phyloP scores from a whole-genome alignment of 2,113 vertebrate genomes.

The Mus spicilegus region DNA sequence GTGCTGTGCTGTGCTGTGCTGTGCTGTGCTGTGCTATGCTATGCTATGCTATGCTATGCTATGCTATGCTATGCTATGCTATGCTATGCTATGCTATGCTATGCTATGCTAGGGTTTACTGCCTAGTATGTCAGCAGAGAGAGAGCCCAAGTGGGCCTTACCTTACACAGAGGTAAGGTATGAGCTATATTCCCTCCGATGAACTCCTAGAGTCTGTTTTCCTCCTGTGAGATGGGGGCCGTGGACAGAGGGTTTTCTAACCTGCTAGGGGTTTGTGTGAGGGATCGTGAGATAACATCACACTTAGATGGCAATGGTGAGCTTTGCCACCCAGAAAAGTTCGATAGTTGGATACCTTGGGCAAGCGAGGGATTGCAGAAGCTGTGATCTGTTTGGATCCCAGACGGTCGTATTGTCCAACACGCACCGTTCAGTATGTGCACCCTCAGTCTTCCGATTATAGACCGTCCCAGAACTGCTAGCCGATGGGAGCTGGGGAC shows the following conservation, averaged over 20 bases:
- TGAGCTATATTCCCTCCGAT: too few species aligned
- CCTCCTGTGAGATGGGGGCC: background rate
- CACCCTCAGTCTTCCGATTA: background rate
- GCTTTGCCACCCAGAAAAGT: too few species aligned
- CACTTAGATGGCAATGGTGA: too few species aligned
- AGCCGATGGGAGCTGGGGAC: background rate
- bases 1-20: too few species aligned
- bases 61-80: too few species aligned
- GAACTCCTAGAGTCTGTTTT: background rate
- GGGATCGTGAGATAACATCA: too few species aligned
- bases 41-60: background rate
- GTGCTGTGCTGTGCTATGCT: too few species aligned
- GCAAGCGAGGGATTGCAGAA: background rate
- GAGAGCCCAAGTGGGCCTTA: background rate
- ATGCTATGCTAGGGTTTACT: background rate
- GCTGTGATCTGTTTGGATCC: background rate
- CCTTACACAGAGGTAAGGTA: rapidly evolving
- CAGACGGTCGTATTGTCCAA: background rate
- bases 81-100: background rate
- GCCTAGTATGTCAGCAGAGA: background rate
- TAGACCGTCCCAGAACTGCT: background rate
- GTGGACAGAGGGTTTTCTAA: background rate
- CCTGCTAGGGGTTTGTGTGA: background rate
- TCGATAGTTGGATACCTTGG: rapidly evolving
- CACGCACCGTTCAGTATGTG: too few species aligned